phyloP scores from a whole-genome alignment of 2,888 invertebrate species.

The Rotaria sp. region DNA sequence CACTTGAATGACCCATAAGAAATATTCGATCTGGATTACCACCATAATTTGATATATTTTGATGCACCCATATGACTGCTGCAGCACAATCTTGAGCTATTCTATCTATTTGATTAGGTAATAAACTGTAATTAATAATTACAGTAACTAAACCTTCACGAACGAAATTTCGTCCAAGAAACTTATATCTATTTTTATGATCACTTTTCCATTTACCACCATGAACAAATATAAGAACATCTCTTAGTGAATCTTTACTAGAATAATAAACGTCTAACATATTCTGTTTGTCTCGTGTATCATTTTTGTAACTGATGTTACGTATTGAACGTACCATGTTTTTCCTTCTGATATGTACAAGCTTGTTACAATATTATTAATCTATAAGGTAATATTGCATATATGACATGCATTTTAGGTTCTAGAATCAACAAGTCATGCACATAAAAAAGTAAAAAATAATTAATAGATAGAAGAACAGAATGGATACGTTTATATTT shows the following conservation, averaged over 20 bases:
- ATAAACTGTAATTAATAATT: neutral
- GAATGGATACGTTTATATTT: no score
- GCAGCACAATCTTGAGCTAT: neutral
- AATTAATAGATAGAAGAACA: no score
- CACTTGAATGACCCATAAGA: neutral
- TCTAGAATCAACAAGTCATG: no score
- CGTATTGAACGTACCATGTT: neutral
- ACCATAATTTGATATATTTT: neutral
- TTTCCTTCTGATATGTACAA: neutral
- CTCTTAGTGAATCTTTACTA: neutral
- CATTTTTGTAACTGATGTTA: neutral
- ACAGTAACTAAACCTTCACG: neutral
- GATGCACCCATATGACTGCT: neutral
- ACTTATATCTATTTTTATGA: neutral
- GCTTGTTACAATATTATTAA: no score
- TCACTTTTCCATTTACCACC: neutral
- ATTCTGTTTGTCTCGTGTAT: neutral
- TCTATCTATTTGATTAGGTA: neutral
- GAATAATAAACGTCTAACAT: neutral
- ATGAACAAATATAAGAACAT: neutral
- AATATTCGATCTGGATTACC: conserved; percentile 2
- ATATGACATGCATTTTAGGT: no score
- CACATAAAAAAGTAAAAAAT: no score
- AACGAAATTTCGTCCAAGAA: neutral
- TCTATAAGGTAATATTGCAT: no score